Evolutionary conservation across 35 echinoderm and acorn worm species (phyloP).

Genomic region (Ophiothrix spiculata): DNA sequence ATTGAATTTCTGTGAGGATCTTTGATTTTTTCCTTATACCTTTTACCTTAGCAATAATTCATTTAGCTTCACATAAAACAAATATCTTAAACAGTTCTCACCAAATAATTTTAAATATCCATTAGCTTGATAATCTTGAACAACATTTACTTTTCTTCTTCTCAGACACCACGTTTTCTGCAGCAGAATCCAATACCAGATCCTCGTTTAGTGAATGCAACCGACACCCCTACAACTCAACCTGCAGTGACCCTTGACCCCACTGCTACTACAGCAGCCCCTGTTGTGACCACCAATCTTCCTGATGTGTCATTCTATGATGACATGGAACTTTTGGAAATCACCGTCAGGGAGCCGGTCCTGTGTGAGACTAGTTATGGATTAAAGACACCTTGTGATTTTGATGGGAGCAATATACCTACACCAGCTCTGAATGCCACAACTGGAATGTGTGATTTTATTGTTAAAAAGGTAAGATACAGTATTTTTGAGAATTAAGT

Average conservation of each 20-base stretch:
- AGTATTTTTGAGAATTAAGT: constrained; percentile 6
- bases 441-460: constrained; percentile 56
- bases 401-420: constrained; percentile 46
- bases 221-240: background rate
- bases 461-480: constrained; percentile 58
- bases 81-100: too few species aligned
- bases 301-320: constrained; percentile 37
- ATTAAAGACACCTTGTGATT: constrained; percentile 36
- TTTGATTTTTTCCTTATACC: too few species aligned
- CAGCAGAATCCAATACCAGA: constrained; percentile 51
- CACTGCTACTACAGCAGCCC: constrained; percentile 18
- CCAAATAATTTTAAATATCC: too few species aligned
- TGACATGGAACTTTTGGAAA: constrained; percentile 26
- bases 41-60: too few species aligned
- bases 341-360: constrained; percentile 39
- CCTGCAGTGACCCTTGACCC: constrained; percentile 8
- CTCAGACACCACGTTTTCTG: constrained; percentile 50
- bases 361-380: constrained; percentile 36
- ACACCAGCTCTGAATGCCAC: constrained; percentile 46
- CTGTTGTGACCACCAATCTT: background rate
- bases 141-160: background rate
- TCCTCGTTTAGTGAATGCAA: constrained; percentile 44
- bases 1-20: too few species aligned
- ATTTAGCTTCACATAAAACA: too few species aligned
- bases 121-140: background rate